These are phyloP conservation scores for Osmoderma eremita DNA, from an alignment of 2,888 invertebrate species.

Conservation along the genomic window DNA sequence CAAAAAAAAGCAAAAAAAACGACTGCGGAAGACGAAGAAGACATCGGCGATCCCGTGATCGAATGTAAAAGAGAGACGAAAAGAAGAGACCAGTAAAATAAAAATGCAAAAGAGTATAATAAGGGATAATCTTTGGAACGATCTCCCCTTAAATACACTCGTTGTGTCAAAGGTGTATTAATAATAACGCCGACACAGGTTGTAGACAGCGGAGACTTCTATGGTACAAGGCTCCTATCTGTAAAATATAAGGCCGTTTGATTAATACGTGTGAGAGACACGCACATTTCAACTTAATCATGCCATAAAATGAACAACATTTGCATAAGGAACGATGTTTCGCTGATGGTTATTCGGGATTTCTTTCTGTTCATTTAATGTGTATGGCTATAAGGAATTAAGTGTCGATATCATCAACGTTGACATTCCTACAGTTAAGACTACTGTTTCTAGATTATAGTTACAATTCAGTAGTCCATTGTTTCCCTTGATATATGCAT, in stretches of 20 bases:
- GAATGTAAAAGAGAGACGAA: constrained; percentile 27
- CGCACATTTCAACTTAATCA: constrained; percentile 63
- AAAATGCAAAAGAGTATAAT: constrained; percentile 61
- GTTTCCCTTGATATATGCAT: no score
- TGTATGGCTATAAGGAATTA: constrained; percentile 11
- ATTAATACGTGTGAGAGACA: constrained; percentile 63
- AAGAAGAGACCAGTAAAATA: constrained; percentile 52
- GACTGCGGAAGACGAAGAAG: constrained; percentile 7
- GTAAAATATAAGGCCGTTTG: constrained; percentile 52
- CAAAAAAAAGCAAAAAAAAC: constrained; percentile 32
- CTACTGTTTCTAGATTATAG: neutral
- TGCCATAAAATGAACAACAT: constrained; percentile 59
- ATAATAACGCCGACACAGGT: constrained; percentile 50
- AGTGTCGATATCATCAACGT: neutral
- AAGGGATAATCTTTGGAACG: constrained; percentile 57
- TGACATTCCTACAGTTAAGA: neutral
- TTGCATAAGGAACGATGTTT: constrained; percentile 60
- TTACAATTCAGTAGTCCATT: no score
- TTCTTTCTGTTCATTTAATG: constrained; percentile 30
- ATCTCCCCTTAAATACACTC: constrained; percentile 58
- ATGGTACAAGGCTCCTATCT: constrained; percentile 39
- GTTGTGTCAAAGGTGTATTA: constrained; percentile 60
- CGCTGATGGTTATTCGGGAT: constrained; percentile 56
- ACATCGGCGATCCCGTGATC: neutral
- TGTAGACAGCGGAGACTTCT: constrained; percentile 48